Evolutionary conservation across 2,113 vertebrate species (phyloP).

Genomic region (Paralichthys olivaceus): DNA sequence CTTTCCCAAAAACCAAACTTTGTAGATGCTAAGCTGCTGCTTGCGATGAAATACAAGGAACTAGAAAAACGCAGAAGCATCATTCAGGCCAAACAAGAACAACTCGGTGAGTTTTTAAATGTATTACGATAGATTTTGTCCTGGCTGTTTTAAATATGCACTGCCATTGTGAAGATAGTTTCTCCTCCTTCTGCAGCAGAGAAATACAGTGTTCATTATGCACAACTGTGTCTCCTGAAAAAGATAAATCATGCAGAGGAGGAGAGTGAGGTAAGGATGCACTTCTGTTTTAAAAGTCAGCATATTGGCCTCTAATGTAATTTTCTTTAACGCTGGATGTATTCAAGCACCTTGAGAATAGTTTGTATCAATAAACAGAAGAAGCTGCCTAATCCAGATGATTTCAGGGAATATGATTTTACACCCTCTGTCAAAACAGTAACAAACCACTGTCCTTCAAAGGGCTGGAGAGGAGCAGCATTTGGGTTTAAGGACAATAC

Average conservation of each 20-base stretch:
- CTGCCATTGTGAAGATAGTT: neutral
- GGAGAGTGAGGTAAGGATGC: slow-evolving; percentile 56
- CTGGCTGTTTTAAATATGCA: neutral
- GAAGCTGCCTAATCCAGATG: neutral
- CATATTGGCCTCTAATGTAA: neutral
- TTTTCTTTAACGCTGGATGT: neutral
- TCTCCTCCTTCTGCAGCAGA: slow-evolving; percentile 22
- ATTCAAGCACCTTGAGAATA: neutral
- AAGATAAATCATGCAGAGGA: slow-evolving; percentile 46
- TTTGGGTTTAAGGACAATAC: neutral
- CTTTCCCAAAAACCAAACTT: slow-evolving; percentile 59
- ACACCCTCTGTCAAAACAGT: neutral
- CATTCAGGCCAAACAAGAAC: slow-evolving; percentile 60
- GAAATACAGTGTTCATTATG: slow-evolving; percentile 29
- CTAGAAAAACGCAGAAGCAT: slow-evolving; percentile 48
- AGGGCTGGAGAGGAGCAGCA: too few relatives aligned
- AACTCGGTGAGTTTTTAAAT: slow-evolving; percentile 51
- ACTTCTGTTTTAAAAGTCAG: neutral
- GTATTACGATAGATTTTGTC: neutral
- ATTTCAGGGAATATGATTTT: neutral
- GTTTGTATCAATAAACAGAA: neutral
- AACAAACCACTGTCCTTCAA: neutral
- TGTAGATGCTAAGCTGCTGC: slow-evolving; percentile 52
- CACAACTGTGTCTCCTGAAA: slow-evolving; percentile 36
- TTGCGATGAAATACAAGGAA: slow-evolving; percentile 63